phyloP scores from a whole-genome alignment of 2,113 vertebrate genomes.

The Hyperopisus bebe region DNA sequence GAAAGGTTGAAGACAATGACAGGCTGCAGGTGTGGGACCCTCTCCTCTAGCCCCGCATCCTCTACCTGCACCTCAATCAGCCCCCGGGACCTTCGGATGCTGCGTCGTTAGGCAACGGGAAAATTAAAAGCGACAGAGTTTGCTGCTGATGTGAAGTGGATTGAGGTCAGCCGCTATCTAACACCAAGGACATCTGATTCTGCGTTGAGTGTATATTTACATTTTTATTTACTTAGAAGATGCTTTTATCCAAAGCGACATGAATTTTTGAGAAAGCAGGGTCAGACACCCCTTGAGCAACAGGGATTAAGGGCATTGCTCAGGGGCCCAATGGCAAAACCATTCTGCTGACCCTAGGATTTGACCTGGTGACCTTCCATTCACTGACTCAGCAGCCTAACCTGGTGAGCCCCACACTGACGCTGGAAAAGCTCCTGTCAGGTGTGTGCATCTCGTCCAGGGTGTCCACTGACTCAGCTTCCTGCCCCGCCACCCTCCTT shows the following conservation, averaged over 20 bases:
- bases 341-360: not conserved
- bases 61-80: not conserved
- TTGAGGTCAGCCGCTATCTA: not conserved
- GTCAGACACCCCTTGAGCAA: not conserved
- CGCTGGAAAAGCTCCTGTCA: not conserved
- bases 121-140: not conserved
- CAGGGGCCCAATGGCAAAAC: not conserved
- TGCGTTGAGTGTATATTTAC: not conserved
- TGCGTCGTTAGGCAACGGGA: not conserved
- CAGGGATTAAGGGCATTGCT: not conserved
- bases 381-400: not conserved
- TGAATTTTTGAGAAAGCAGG: not conserved
- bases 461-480: not conserved
- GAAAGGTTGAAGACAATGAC: not conserved
- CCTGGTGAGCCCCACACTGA: not conserved
- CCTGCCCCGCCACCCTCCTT: not conserved
- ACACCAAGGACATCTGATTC: not conserved
- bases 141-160: conserved; percentile 13
- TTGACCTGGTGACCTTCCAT: not conserved
- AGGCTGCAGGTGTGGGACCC: not conserved
- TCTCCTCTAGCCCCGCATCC: not conserved
- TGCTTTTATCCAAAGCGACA: not conserved
- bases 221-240: not conserved
- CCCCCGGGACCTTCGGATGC: not conserved
- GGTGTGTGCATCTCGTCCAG: not conserved